Evolutionary conservation across 2,797 vertebrate genomes (phyloP).

Genomic region (Knipowitschia caucasica): DNA sequence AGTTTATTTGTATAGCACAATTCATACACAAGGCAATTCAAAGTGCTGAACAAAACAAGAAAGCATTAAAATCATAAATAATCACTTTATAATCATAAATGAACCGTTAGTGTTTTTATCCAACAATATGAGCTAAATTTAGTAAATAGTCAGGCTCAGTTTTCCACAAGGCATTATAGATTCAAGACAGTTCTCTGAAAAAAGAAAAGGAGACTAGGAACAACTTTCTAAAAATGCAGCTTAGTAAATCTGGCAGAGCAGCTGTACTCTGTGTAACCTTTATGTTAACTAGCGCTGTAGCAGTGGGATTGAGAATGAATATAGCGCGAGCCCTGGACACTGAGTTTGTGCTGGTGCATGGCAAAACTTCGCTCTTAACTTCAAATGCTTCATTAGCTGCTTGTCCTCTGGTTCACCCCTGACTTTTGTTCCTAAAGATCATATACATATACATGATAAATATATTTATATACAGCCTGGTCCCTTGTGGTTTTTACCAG

Average conservation of each 20-base stretch:
- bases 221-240: constrained; percentile 41
- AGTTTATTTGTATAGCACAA: no score
- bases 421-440: constrained; percentile 30
- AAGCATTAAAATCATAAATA: no score
- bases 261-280: constrained; percentile 51
- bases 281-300: constrained; percentile 54
- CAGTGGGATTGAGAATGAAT: constrained; percentile 48
- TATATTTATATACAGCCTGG: constrained; percentile 17
- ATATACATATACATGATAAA: constrained; percentile 45
- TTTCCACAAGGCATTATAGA: constrained; percentile 10
- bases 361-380: constrained; percentile 43
- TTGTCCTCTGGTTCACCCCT: constrained; percentile 54
- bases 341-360: constrained; percentile 36
- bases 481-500: constrained; percentile 38
- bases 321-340: constrained; percentile 40
- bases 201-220: constrained; percentile 13
- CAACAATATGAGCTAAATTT: not conserved
- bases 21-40: no score
- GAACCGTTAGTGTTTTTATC: not conserved
- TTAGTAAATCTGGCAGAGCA: constrained; percentile 38
- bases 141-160: not conserved
- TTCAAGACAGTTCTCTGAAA: constrained; percentile 21
- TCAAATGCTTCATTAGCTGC: constrained; percentile 56
- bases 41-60: no score
- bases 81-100: no score